Evolutionary conservation across 2,888 invertebrate genomes (phyloP), one percentile per base, ranked within the genome.

Genomic region (Temnothorax unifasciatus): DNA sequence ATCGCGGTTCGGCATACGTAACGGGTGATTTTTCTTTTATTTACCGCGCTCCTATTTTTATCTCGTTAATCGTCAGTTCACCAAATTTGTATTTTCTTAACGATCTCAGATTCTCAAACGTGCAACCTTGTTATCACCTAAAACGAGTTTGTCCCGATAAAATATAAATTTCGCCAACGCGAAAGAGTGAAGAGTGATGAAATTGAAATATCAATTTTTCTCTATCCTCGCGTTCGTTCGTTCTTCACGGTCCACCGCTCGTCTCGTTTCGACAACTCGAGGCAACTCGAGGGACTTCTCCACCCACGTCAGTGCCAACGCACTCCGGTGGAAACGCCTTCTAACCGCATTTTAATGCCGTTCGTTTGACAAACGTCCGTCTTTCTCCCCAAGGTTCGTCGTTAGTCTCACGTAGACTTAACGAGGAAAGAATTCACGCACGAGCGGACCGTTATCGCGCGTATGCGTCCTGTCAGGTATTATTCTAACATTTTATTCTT

Each of bases 281-380:
- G 81, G 29, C 29, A 29, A 29, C 29, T 3, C 29, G 29, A 29
- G 29, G 29, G 74, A 83, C 64, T 77, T 73, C 11, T 47, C 61
- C 83, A 61, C 69, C 86, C 77, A 85, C 85, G 85, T 76, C 79
- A 41, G 44, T 82, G 83, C 54, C 34, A 66, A 18, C 59, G 79
- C 87, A 87, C 87, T 83, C 29, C 61, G 50, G 41, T 21, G 52
- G 75, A 83, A 88, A 68, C 83, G 25, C 52, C 68, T 84, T 50
- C 76, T 69, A 52, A 69, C 71, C 84, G 77, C 74, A 63, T 86
- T 82, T 82, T 71, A 85, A 84, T 87, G 82, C 87, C 83, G 83
- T 83, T 87, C 84, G 75, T 83, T 84, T 83, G 86, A 82, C 84
- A 76, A 84, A 86, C 90, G 83, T 84, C 86, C 85, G 84, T 66